phyloP scores from a whole-genome alignment of 2,888 invertebrate genomes.

The Caenorhabditis sulstoni region DNA sequence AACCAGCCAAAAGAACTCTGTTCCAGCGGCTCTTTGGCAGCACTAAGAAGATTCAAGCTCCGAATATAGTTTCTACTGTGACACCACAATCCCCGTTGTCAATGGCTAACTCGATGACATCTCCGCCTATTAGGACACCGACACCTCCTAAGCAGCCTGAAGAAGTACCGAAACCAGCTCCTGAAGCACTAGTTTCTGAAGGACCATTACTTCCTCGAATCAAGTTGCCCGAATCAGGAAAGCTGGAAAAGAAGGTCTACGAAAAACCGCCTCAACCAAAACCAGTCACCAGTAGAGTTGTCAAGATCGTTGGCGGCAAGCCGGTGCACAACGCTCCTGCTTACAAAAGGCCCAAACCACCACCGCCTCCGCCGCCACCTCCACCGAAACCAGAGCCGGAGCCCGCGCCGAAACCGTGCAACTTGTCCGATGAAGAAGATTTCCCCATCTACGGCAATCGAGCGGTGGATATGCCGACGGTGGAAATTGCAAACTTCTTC shows the following conservation, averaged over 20 bases:
- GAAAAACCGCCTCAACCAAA: neutral
- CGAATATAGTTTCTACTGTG: too few species aligned
- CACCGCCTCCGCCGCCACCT: neutral
- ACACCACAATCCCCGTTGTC: too few species aligned
- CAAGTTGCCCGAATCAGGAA: conserved; percentile 36
- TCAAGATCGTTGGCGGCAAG: conserved; percentile 39
- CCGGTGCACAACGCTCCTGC: conserved; percentile 19
- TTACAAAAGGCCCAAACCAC: neutral
- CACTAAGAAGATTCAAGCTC: too few species aligned
- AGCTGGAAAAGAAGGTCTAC: conserved; percentile 19
- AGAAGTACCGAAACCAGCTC: neutral
- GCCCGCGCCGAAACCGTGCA: conserved; percentile 1
- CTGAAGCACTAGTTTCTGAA: conserved; percentile 3
- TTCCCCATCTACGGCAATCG: neutral
- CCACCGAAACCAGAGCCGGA: neutral
- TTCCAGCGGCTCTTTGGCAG: too few species aligned
- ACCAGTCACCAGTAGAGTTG: conserved; percentile 1
- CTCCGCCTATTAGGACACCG: too few species aligned
- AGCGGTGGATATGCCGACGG: neutral
- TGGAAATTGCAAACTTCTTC: neutral
- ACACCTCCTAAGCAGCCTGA: too few species aligned
- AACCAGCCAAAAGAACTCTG: too few species aligned
- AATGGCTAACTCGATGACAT: too few species aligned
- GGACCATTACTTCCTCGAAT: conserved; percentile 29
- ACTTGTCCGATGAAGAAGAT: neutral